Evolutionary conservation across 1,140 invertebrate species (phyloP).

Genomic region (Brachionus paranguensis): DNA sequence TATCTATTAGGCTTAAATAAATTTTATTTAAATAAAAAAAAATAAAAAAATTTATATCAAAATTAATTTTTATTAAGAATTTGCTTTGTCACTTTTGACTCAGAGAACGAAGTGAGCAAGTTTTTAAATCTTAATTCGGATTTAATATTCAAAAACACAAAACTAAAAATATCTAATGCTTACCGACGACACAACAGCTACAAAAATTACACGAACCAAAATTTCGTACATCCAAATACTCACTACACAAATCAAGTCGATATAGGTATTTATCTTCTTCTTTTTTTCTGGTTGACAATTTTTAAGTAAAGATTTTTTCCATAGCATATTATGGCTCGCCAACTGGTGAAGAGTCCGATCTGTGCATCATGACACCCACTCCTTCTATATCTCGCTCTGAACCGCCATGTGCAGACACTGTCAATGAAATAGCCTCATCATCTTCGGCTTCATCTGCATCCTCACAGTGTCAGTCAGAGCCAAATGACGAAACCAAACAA

Average conservation of each 20-base stretch:
- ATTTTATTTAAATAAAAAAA: background rate
- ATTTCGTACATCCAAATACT: background rate
- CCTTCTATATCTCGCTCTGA: background rate
- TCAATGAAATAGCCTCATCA: background rate
- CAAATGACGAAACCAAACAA: background rate
- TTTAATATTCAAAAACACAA: conserved; percentile 6
- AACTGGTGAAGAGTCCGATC: background rate
- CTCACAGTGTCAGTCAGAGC: background rate
- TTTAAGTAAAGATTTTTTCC: background rate
- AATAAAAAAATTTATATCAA: background rate
- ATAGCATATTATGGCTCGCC: background rate
- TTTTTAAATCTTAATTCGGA: background rate
- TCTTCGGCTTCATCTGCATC: background rate
- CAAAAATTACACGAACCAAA: background rate
- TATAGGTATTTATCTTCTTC: background rate
- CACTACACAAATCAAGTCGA: background rate
- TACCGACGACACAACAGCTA: background rate
- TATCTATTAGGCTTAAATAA: no score
- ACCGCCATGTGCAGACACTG: background rate
- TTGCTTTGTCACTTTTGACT: background rate
- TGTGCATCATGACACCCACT: background rate
- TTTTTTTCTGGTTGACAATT: no score
- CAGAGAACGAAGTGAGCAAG: background rate
- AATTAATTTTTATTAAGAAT: background rate
- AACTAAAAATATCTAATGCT: conserved; percentile 28